phyloP scores from a whole-genome alignment of 2,797 vertebrate species.

The Pangasius mekongensis region DNA sequence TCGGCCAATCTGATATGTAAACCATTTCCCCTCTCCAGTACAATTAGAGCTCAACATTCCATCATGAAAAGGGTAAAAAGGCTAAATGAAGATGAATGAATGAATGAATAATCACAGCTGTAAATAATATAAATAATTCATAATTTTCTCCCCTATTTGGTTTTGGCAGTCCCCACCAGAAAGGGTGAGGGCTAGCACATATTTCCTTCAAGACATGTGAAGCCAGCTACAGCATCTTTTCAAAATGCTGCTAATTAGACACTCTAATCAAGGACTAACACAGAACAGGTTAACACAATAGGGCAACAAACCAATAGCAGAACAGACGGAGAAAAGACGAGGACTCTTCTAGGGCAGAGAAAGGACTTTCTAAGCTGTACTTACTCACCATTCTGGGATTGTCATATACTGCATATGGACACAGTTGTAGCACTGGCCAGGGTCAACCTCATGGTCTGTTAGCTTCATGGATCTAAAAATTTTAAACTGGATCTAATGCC shows the following conservation, averaged over 20 bases:
- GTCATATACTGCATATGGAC: background rate
- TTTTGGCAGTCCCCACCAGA: too few species aligned
- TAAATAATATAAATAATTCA: too few species aligned
- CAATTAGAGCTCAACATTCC: background rate
- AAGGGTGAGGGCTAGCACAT: too few species aligned
- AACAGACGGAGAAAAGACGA: background rate
- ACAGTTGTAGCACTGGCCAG: background rate
- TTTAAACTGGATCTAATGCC: background rate
- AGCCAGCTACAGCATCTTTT: too few species aligned
- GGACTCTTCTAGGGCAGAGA: background rate
- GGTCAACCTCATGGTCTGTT: background rate
- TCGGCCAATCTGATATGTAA: constrained; percentile 2
- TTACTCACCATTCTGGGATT: background rate
- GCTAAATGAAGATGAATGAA: background rate
- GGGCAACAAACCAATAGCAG: background rate
- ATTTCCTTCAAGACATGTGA: background rate
- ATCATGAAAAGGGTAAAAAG: background rate
- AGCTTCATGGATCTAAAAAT: background rate
- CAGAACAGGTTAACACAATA: background rate
- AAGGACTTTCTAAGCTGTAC: background rate
- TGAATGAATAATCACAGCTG: background rate
- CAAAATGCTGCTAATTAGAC: too few species aligned
- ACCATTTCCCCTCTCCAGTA: background rate
- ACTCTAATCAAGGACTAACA: background rate
- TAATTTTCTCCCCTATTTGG: too few species aligned